A percentile compares a stretch with the other conserved stretches of the same genome.
These are phyloP conservation scores for Acanthiza pusilla DNA, from an alignment of 2,797 vertebrate species.

Conservation along the genomic window DNA sequence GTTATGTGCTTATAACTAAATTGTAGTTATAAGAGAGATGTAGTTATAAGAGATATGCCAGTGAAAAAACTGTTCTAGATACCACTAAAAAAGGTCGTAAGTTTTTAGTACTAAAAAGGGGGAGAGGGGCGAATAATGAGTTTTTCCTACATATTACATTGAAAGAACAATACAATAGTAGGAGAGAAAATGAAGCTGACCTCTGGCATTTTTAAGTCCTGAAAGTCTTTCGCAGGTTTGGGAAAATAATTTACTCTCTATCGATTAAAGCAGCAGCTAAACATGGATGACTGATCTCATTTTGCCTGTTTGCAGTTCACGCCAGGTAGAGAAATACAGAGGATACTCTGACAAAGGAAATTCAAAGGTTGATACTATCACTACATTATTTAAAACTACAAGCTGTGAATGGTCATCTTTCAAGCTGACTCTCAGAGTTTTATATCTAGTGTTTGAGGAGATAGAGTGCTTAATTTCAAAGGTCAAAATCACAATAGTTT, in stretches of 20 bases:
- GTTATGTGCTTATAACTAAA: not conserved
- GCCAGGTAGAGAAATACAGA: not conserved
- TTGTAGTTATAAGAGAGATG: not conserved
- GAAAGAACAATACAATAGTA: not conserved
- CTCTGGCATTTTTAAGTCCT: not conserved
- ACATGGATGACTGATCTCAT: constrained; percentile 25
- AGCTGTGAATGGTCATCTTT: not conserved
- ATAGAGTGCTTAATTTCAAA: not conserved
- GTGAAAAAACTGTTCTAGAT: not conserved
- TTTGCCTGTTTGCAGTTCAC: not conserved
- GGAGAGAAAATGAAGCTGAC: constrained; percentile 20
- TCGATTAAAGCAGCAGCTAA: constrained; percentile 35
- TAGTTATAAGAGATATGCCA: not conserved
- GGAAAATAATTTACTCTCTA: constrained; percentile 39
- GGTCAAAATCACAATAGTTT: constrained; percentile 16
- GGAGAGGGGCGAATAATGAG: not conserved
- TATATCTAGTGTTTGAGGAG: not conserved
- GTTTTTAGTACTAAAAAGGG: not conserved
- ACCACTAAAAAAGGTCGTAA: not conserved
- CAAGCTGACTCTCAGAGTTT: not conserved
- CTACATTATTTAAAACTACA: constrained; percentile 7
- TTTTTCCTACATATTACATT: not conserved
- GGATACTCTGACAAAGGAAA: not conserved
- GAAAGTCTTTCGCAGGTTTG: not conserved
- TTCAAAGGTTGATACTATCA: constrained; percentile 18